These are phyloP conservation scores for Plotosus lineatus DNA, from an alignment of 2,113 vertebrate genomes.

Conservation along the genomic window DNA sequence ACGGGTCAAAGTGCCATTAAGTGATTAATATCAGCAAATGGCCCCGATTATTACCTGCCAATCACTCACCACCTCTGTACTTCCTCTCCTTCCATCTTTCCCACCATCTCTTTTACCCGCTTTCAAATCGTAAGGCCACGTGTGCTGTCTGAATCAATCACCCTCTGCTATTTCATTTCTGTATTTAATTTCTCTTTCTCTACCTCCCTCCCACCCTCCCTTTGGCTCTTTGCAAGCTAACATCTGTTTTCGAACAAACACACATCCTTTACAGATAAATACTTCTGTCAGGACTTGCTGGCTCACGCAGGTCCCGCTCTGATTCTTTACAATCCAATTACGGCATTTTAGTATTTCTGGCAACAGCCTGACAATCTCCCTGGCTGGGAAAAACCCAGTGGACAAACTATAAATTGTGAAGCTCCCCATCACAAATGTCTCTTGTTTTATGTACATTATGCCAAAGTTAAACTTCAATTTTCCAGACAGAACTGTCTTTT, in stretches of 20 bases:
- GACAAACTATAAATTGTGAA: conserved; percentile 62
- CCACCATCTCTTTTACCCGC: conserved; percentile 24
- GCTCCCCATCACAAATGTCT: conserved; percentile 36
- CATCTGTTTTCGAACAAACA: conserved; percentile 70
- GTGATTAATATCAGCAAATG: conserved; percentile 74
- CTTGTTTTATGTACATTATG: conserved; percentile 42
- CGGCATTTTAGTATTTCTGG: conserved; percentile 67
- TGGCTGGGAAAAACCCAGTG: conserved; percentile 51
- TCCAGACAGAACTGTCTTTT: conserved; percentile 12
- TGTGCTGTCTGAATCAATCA: conserved; percentile 36
- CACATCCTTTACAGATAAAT: conserved; percentile 53
- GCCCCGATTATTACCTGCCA: conserved; percentile 81
- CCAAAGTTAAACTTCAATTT: conserved; percentile 43
- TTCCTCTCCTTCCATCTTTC: conserved; percentile 14
- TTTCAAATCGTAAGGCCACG: conserved; percentile 40
- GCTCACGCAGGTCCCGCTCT: conserved; percentile 63
- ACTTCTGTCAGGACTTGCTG: conserved; percentile 63
- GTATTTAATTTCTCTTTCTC: conserved; percentile 27
- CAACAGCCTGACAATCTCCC: conserved; percentile 59
- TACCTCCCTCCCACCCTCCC: conserved; percentile 31
- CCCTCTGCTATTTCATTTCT: conserved; percentile 26
- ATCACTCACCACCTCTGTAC: conserved; percentile 62
- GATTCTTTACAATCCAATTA: conserved; percentile 71
- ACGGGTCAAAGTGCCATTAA: conserved; percentile 64
- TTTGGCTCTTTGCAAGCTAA: conserved; percentile 67